Conservation (phyloP, 2,888 invertebrate species). For the Lobophora halterata region DNA sequence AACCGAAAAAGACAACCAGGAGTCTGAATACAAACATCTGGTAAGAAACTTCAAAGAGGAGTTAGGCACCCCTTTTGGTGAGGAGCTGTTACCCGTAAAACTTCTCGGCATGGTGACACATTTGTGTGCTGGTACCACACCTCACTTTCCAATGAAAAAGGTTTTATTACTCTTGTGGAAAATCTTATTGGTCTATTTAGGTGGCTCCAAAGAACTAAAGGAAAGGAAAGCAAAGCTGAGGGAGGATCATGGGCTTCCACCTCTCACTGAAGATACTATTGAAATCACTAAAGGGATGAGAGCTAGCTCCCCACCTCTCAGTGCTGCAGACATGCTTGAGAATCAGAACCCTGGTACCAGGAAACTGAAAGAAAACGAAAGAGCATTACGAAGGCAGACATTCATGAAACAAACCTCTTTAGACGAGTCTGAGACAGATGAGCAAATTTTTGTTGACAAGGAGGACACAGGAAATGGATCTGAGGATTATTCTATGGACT, state of each 20-base stretch:
- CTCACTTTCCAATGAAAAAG: constrained; percentile 99
- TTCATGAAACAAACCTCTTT: constrained; percentile 96
- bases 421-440: constrained; percentile 89
- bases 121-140: constrained; percentile 96
- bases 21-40: constrained; percentile 74
- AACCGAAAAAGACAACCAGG: constrained; percentile 80
- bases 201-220: constrained; percentile 92
- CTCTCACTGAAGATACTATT: constrained; percentile 94
- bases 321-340: constrained; percentile 93
- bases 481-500: constrained; percentile 82
- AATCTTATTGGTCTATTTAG: constrained; percentile 93
- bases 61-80: constrained; percentile 82
- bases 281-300: constrained; percentile 97
- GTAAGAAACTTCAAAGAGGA: constrained; percentile 83
- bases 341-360: constrained; percentile 90
- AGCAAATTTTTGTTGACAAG: constrained; percentile 87
- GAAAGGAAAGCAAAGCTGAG: constrained; percentile 87
- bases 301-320: constrained; percentile 96
- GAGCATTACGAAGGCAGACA: constrained; percentile 86
- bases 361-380: constrained; percentile 74
- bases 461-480: constrained; percentile 82
- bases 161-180: constrained; percentile 97
- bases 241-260: constrained; percentile 85
- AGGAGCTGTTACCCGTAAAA: constrained; percentile 93
- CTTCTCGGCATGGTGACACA: constrained; percentile 97